A percentile compares a stretch with the other conserved stretches of the same genome.
These are phyloP conservation scores for Sinonovacula constricta DNA, from an alignment of 1,140 invertebrate species.

Conservation along the genomic window DNA sequence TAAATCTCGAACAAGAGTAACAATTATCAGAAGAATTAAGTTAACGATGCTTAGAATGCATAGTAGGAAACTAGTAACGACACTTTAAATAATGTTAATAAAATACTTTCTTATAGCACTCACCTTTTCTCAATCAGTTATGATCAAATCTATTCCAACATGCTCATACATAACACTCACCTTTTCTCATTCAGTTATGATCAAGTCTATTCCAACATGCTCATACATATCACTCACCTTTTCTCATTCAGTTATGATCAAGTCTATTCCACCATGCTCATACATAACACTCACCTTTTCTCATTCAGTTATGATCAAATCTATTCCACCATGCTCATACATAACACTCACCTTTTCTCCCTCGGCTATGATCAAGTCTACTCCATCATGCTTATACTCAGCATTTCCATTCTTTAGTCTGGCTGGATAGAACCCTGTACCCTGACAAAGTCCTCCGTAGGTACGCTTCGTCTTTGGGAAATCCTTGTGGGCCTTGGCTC, in stretches of 20 bases:
- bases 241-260: neutral
- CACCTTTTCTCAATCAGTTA: too few species aligned
- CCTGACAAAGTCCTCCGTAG: slow-evolving; percentile 38
- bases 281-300: neutral
- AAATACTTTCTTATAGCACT: too few species aligned
- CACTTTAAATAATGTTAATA: too few species aligned
- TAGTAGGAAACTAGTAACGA: too few species aligned
- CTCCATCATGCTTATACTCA: slow-evolving; percentile 46
- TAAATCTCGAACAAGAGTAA: too few species aligned
- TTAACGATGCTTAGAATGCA: too few species aligned
- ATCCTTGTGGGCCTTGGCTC: slow-evolving; percentile 45
- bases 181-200: too few species aligned
- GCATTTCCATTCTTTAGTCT: neutral
- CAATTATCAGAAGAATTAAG: too few species aligned
- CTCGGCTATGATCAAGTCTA: too few species aligned
- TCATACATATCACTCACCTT: neutral
- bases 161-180: too few species aligned
- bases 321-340: too few species aligned
- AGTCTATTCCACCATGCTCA: neutral
- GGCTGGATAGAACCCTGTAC: slow-evolving; percentile 38
- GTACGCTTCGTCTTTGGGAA: slow-evolving; percentile 34
- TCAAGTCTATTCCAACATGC: neutral
- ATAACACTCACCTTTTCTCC: neutral
- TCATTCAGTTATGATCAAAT: neutral
- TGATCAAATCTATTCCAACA: too few species aligned